phyloP scores from a whole-genome alignment of 2,888 invertebrate species.

The Lasioglossum malachurum region DNA sequence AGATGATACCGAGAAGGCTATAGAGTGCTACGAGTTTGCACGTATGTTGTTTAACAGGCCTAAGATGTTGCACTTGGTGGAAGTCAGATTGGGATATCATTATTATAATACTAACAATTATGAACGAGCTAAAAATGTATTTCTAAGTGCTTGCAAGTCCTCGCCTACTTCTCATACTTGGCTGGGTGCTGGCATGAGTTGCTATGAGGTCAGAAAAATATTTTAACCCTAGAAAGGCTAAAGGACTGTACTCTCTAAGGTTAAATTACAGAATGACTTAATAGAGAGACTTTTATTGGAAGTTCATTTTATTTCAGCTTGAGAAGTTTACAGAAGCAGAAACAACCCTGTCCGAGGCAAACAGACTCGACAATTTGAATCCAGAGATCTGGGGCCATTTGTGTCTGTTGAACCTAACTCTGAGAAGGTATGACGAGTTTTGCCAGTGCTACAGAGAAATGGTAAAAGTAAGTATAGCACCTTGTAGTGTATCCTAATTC shows the following conservation, averaged over 20 bases:
- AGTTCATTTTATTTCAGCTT: slow-evolving; percentile 53
- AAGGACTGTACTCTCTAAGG: background rate
- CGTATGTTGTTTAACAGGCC: slow-evolving; percentile 75
- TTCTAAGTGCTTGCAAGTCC: slow-evolving; percentile 68
- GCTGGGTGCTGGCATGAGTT: slow-evolving; percentile 76
- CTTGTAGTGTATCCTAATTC: background rate
- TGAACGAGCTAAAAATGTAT: slow-evolving; percentile 67
- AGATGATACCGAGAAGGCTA: slow-evolving; percentile 61
- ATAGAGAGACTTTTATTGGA: background rate
- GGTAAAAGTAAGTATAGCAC: slow-evolving; percentile 47
- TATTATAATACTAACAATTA: slow-evolving; percentile 67
- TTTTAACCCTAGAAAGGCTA: background rate
- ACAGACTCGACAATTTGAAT: slow-evolving; percentile 73
- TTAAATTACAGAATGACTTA: background rate
- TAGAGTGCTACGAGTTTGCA: slow-evolving; percentile 74
- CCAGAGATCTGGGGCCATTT: slow-evolving; percentile 76
- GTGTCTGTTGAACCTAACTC: slow-evolving; percentile 75
- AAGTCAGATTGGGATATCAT: slow-evolving; percentile 74
- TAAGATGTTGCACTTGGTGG: slow-evolving; percentile 72
- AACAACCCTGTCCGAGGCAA: slow-evolving; percentile 74
- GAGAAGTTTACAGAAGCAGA: slow-evolving; percentile 73
- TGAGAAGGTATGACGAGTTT: slow-evolving; percentile 76
- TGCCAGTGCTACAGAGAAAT: slow-evolving; percentile 77
- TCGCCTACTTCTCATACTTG: slow-evolving; percentile 74
- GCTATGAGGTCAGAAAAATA: slow-evolving; percentile 68